Evolutionary conservation across 2,888 invertebrate species (phyloP), one percentile per base, ranked within the genome.

Genomic region (Pristionchus fissidentatus): DNA sequence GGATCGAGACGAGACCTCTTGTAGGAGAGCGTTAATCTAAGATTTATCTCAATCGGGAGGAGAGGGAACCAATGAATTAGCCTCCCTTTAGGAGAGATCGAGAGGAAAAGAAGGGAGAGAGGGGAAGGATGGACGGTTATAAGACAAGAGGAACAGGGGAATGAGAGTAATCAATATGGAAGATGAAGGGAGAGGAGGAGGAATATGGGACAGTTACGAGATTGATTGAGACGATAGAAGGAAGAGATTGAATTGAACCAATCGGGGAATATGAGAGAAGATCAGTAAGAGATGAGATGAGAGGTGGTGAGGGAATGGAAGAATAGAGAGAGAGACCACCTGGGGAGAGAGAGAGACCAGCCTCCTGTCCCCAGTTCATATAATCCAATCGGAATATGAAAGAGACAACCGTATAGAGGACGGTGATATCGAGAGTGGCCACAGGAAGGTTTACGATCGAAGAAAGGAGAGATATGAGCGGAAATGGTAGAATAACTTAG

Each of bases 111-210:
- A 57, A 26, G 38, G 66, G 38, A 38, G 66, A 66, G 38, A 66
- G 35, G 38, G 66, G 35, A 66, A 15, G 66, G 66, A 66, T n/a
- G n/a, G n/a, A n/a, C n/a, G 66, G 38, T 35, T 66, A 66, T 66
- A 66, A 66, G 66, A 66, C 66, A 66, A 66, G 35, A 38, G 66
- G 62, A 29, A 60, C n/a, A 13, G 57, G 10, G 35, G 35, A 38
- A 66, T 66, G 66, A 66, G 66, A 66, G 66, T 66, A 38, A 66
- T 66, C 66, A 66, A 66, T 66, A 66, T 66, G 66, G 22, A 19
- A 38, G n/a, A n/a, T n/a, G n/a, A n/a, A n/a, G 66, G 66, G 38
- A n/a, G 66, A 35, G n/a, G 66, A 19, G 19, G 22, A 19, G 60
- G 60, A 62, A 62, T 62, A 32, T 35, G 66, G 38, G 66, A 29